Conservation (phyloP, 2,113 vertebrate genomes). For the pig (Sus scrofa) region T2T-Sscrofa CM000818.6:117368001-117368500, state of each 20-base stretch:
- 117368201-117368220: constrained; percentile 68
- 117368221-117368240: constrained; percentile 28
- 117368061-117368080: constrained; percentile 74
- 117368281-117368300: constrained; percentile 75
- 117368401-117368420: constrained; percentile 60
- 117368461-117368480: constrained; percentile 72
- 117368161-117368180: constrained; percentile 78
- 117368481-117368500: constrained; percentile 46
- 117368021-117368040: constrained; percentile 54
- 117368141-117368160: constrained; percentile 82
- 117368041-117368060: constrained; percentile 62
- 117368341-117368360: not conserved
- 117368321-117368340: constrained; percentile 46
- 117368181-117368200: constrained; percentile 74
- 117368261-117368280: not conserved
- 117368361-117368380: constrained; percentile 45
- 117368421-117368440: constrained; percentile 64
- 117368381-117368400: not conserved
- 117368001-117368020: constrained; percentile 56
- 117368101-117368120: constrained; percentile 82
- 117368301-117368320: constrained; percentile 23
- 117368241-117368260: constrained; percentile 59
- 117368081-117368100: constrained; percentile 76
- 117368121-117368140: constrained; percentile 86
- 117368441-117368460: constrained; percentile 49